A percentile compares a stretch with the other conserved stretches of the same genome.
These are phyloP conservation scores for Dascillus cervinus DNA, from an alignment of 2,888 invertebrate genomes.

Conservation along the genomic window DNA sequence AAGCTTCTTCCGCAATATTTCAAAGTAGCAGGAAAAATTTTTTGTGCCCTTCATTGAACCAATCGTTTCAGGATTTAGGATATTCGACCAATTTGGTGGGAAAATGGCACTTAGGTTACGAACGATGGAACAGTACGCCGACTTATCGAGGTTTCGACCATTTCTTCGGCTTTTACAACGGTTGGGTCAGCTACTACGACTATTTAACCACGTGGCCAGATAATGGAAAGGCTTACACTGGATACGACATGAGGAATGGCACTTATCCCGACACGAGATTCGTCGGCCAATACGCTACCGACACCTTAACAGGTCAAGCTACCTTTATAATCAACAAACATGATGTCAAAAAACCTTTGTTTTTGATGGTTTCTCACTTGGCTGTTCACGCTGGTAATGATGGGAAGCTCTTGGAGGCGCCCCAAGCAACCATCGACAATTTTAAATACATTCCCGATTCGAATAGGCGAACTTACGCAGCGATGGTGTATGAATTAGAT, in stretches of 20 bases:
- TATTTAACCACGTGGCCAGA: slow-evolving; percentile 36
- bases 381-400: slow-evolving; percentile 73
- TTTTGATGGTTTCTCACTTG: slow-evolving; percentile 69
- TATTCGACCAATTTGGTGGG: slow-evolving; percentile 79
- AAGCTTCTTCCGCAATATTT: slow-evolving; percentile 63
- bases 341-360: slow-evolving; percentile 59
- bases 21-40: slow-evolving; percentile 34
- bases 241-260: slow-evolving; percentile 57
- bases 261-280: slow-evolving; percentile 64
- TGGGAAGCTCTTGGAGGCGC: slow-evolving; percentile 64
- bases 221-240: slow-evolving; percentile 44
- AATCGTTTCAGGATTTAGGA: slow-evolving; percentile 51
- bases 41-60: no score
- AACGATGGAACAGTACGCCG: slow-evolving; percentile 66
- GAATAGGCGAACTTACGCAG: slow-evolving; percentile 66
- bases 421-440: slow-evolving; percentile 56
- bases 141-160: slow-evolving; percentile 70
- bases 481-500: slow-evolving; percentile 82
- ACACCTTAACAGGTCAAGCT: slow-evolving; percentile 72
- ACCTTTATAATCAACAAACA: slow-evolving; percentile 63
- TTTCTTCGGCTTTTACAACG: slow-evolving; percentile 72
- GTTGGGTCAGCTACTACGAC: slow-evolving; percentile 61
- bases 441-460: slow-evolving; percentile 63
- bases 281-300: slow-evolving; percentile 78
- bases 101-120: slow-evolving; percentile 83